Percentiles rank a stretch among this genome's conserved stretches.
Evolutionary conservation across 2,113 vertebrate species (phyloP).

Genomic region (Panthera leo): DNA sequence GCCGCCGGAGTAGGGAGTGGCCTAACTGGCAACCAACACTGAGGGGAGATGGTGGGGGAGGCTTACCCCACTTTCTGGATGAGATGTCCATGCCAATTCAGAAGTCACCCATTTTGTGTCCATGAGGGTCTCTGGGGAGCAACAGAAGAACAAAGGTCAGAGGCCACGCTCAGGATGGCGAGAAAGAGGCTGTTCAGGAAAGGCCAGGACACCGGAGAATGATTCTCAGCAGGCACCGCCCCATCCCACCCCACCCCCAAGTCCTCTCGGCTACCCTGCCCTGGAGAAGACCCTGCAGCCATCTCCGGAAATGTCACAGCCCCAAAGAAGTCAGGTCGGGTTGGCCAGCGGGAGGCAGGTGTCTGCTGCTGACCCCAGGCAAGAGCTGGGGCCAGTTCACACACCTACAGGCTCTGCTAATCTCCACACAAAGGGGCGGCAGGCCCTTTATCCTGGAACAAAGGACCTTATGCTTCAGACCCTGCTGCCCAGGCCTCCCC

Average conservation of each 20-base stretch:
- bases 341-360: background rate
- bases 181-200: constrained; percentile 41
- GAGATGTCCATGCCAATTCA: constrained; percentile 96
- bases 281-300: background rate
- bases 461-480: constrained; percentile 84
- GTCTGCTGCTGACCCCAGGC: constrained; percentile 56
- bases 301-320: background rate
- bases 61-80: constrained; percentile 97
- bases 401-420: constrained; percentile 85
- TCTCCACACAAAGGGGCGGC: constrained; percentile 85
- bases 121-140: constrained; percentile 94
- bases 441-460: constrained; percentile 85
- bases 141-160: constrained; percentile 71
- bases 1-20: fast-evolving
- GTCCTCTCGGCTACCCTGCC: background rate
- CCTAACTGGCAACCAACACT: background rate
- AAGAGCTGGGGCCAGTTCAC: constrained; percentile 72
- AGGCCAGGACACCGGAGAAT: background rate
- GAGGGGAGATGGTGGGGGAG: background rate
- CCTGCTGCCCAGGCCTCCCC: constrained; percentile 84
- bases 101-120: constrained; percentile 98
- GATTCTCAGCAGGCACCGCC: background rate
- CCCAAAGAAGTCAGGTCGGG: background rate
- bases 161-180: constrained; percentile 68
- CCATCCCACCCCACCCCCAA: background rate